Percentiles rank a stretch among this genome's conserved stretches.
These are phyloP conservation scores for Stegodyphus mimosarum DNA, from an alignment of 1,140 invertebrate genomes.

Conservation along the genomic window DNA sequence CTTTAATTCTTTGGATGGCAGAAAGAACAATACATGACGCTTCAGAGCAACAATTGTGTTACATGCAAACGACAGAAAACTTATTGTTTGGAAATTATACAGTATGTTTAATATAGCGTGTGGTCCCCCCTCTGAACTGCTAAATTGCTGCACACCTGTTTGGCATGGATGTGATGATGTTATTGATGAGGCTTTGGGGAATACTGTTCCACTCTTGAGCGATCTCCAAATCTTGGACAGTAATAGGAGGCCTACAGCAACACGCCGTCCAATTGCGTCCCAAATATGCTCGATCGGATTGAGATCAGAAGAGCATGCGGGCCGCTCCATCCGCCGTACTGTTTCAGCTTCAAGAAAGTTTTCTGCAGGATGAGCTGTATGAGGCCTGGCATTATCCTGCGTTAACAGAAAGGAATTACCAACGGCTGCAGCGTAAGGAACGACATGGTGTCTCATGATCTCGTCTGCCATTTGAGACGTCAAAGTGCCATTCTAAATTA, in stretches of 20 bases:
- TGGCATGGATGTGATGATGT: constrained; percentile 2
- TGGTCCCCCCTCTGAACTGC: not conserved
- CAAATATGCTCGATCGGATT: constrained; percentile 68
- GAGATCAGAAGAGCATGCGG: constrained; percentile 67
- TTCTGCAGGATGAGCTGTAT: not conserved
- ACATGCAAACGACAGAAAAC: not conserved
- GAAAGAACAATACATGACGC: not conserved
- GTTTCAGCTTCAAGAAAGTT: constrained; percentile 45
- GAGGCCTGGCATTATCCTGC: not conserved
- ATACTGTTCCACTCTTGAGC: constrained; percentile 23
- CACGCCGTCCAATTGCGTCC: constrained; percentile 58
- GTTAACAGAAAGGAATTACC: not conserved
- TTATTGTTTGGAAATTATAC: constrained; percentile 1
- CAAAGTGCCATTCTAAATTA: constrained; percentile 17
- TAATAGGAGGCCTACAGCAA: not conserved
- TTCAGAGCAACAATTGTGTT: constrained; percentile 1
- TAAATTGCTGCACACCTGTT: constrained; percentile 5
- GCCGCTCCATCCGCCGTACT: constrained; percentile 65
- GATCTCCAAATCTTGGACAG: not conserved
- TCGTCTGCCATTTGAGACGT: constrained; percentile 8
- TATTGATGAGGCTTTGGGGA: not conserved
- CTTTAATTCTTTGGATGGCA: not conserved
- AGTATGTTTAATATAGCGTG: constrained; percentile 1
- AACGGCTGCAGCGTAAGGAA: constrained; percentile 9
- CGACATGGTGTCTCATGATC: not conserved